phyloP scores from a whole-genome alignment of 1,140 invertebrate genomes.

The Leptoteleia sp. region DNA sequence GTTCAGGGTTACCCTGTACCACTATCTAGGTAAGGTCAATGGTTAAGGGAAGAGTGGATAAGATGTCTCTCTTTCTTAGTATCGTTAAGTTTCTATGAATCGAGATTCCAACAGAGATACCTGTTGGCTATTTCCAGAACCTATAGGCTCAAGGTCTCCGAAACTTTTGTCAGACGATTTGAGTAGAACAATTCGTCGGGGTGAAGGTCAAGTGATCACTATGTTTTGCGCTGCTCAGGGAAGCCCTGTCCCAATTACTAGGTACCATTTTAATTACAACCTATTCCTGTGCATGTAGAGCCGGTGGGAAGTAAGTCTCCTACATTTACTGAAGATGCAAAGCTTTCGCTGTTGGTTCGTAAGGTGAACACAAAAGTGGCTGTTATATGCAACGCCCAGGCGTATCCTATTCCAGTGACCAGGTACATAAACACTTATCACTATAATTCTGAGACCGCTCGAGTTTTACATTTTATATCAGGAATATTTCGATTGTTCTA shows the following conservation, averaged over 20 bases:
- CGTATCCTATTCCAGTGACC: constrained; percentile 85
- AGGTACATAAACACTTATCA: constrained; percentile 84
- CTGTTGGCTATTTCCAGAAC: constrained; percentile 87
- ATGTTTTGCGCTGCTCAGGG: constrained; percentile 79
- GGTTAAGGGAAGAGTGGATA: too few relatives aligned
- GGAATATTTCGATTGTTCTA: neutral
- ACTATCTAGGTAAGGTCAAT: constrained; percentile 77
- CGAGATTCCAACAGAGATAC: too few relatives aligned
- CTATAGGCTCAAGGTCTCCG: constrained; percentile 87
- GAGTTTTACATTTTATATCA: neutral
- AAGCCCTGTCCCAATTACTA: constrained; percentile 80
- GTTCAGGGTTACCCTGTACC: constrained; percentile 84
- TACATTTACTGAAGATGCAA: constrained; percentile 73
- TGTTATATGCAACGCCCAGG: constrained; percentile 86
- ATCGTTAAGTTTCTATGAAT: too few relatives aligned
- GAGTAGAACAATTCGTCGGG: constrained; percentile 82
- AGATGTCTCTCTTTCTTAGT: too few relatives aligned
- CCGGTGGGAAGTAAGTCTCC: constrained; percentile 77
- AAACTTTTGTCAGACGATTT: constrained; percentile 87
- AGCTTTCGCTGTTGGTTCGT: constrained; percentile 73
- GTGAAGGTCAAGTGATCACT: constrained; percentile 73
- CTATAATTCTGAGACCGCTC: too few relatives aligned
- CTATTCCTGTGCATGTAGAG: constrained; percentile 65
- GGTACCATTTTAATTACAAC: constrained; percentile 69
- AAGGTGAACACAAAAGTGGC: constrained; percentile 80